These are phyloP conservation scores for Epistrophella euchroma DNA, from an alignment of 2,888 invertebrate genomes.

Conservation along the genomic window DNA sequence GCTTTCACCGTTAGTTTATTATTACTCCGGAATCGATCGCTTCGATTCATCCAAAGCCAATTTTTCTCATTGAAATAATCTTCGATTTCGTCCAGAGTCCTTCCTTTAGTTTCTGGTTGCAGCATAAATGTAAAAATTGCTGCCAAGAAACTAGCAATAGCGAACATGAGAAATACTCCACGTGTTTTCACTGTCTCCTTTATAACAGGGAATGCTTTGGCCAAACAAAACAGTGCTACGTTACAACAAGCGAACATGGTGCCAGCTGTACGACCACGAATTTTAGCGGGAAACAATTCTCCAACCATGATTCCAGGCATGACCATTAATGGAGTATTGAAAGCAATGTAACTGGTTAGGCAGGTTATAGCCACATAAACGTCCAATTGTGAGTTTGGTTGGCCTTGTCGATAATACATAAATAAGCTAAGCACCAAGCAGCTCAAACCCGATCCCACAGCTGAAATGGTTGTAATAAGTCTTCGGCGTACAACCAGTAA, in stretches of 20 bases:
- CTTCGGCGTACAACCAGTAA: conserved; percentile 88
- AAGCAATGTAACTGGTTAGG: conserved; percentile 89
- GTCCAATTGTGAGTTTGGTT: conserved; percentile 79
- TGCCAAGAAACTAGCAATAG: conserved; percentile 86
- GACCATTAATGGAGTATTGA: conserved; percentile 90
- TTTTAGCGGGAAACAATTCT: conserved; percentile 89
- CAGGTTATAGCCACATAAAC: conserved; percentile 81
- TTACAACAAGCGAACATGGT: conserved; percentile 90
- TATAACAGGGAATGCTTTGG: conserved; percentile 89
- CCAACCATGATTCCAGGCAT: conserved; percentile 91
- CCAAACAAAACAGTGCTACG: conserved; percentile 87
- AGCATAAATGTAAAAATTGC: conserved; percentile 88
- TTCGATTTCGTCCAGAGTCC: conserved; percentile 89
- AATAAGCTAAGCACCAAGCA: conserved; percentile 86
- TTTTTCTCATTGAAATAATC: conserved; percentile 90
- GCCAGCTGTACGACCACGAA: conserved; percentile 90
- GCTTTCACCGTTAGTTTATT: conserved; percentile 16
- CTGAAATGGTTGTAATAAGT: conserved; percentile 87
- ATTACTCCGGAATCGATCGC: conserved; percentile 53
- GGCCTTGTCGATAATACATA: conserved; percentile 82
- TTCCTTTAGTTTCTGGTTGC: conserved; percentile 90
- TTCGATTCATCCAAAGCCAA: conserved; percentile 85
- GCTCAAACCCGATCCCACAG: conserved; percentile 87
- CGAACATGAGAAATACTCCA: conserved; percentile 90
- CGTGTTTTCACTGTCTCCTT: conserved; percentile 86